Percentiles rank a stretch among this genome's conserved stretches.
Conservation (phyloP, 1,140 invertebrate genomes). For the Anadara kagoshimensis region DNA sequence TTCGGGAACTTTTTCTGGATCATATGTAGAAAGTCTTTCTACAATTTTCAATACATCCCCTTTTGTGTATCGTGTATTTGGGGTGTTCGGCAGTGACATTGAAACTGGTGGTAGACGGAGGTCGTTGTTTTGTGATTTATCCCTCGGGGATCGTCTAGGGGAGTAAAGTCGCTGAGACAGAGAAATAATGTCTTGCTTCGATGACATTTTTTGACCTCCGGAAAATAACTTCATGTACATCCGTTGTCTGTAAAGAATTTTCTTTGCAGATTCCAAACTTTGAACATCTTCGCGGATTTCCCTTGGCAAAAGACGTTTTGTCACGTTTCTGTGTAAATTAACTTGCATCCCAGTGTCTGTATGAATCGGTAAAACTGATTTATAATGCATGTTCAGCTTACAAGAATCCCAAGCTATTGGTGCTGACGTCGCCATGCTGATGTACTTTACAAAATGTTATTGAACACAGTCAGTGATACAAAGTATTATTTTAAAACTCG, state of each 20-base stretch:
- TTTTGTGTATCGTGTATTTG: constrained; percentile 38
- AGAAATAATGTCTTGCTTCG: constrained; percentile 4
- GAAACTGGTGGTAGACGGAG: background rate
- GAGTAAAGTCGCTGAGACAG: constrained; percentile 13
- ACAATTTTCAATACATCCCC: constrained; percentile 44
- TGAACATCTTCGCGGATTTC: constrained; percentile 32
- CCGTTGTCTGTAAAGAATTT: constrained; percentile 40
- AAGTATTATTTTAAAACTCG: too few relatives aligned
- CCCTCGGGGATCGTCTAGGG: background rate
- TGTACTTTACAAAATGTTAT: too few relatives aligned
- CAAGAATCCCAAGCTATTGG: constrained; percentile 35
- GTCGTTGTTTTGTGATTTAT: background rate
- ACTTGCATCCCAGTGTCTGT: constrained; percentile 27
- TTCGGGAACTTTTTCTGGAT: constrained; percentile 49
- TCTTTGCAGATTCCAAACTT: constrained; percentile 32
- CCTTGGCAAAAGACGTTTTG: constrained; percentile 29
- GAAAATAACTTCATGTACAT: constrained; percentile 17
- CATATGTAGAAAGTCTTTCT: constrained; percentile 46
- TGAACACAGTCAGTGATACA: too few relatives aligned
- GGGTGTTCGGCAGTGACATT: constrained; percentile 3
- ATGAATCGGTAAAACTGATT: constrained; percentile 20
- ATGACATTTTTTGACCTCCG: background rate
- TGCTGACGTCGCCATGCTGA: background rate
- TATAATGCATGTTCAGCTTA: constrained; percentile 35
- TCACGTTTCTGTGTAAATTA: constrained; percentile 35